phyloP scores from a whole-genome alignment of 2,113 vertebrate genomes.

The Eclectus roratus region DNA sequence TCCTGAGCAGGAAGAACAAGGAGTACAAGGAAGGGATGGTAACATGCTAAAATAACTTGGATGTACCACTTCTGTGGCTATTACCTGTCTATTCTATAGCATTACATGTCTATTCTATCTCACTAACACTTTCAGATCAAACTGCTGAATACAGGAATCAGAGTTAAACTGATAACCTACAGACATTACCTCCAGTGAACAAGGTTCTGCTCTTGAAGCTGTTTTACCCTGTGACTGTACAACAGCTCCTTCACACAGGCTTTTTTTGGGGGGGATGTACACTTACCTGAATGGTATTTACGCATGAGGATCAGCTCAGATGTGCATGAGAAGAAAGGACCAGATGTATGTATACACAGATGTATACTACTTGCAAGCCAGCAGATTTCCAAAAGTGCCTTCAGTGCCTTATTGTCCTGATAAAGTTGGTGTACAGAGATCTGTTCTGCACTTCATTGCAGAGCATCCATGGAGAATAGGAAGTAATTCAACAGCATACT shows the following conservation, averaged over 20 bases:
- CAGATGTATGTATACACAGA: not conserved
- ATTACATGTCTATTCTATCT: not conserved
- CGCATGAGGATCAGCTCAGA: not conserved
- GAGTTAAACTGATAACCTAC: not conserved
- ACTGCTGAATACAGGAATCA: not conserved
- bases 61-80: not conserved
- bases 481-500: not conserved
- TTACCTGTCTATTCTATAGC: not conserved
- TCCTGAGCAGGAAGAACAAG: constrained; percentile 6
- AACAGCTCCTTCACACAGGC: not conserved
- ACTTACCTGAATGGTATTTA: not conserved
- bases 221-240: not conserved
- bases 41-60: not conserved
- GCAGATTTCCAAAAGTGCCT: not conserved
- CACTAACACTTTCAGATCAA: not conserved
- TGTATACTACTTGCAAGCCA: not conserved
- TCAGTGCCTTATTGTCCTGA: not conserved
- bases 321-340: not conserved
- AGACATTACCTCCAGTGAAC: not conserved
- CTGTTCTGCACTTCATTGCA: not conserved
- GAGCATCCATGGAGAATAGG: not conserved
- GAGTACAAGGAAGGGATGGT: not conserved
- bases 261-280: not conserved
- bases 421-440: not conserved
- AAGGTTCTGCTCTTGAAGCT: not conserved